Evolutionary conservation across 1,140 invertebrate species (phyloP).

Genomic region (Metaphire vulgaris): DNA sequence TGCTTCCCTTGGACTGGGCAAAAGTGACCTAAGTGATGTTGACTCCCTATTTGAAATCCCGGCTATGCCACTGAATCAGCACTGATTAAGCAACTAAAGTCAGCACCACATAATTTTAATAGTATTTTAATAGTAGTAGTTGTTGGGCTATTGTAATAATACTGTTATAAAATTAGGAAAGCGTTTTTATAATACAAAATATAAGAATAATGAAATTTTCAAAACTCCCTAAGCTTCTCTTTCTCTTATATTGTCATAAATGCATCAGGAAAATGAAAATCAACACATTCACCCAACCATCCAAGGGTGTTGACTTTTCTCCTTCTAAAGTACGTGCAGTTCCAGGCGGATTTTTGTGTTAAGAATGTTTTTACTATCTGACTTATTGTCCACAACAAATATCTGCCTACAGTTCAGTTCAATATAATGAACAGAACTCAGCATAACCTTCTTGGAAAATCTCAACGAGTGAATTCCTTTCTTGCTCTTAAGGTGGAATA

Average conservation of each 20-base stretch:
- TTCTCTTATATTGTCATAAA: constrained; percentile 3
- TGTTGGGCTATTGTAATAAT: too few relatives aligned
- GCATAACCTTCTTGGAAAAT: background rate
- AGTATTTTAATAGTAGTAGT: too few relatives aligned
- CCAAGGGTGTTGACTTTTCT: background rate
- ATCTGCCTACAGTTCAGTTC: background rate
- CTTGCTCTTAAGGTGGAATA: background rate
- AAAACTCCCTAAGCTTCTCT: too few relatives aligned
- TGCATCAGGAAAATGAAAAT: background rate
- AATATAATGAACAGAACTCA: background rate
- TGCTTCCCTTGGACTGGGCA: too few relatives aligned
- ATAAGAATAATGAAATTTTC: too few relatives aligned
- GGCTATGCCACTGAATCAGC: too few relatives aligned
- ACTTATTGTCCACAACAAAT: background rate
- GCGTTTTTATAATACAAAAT: too few relatives aligned
- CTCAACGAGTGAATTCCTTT: background rate
- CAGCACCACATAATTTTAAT: too few relatives aligned
- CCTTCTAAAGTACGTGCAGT: background rate
- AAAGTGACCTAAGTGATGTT: too few relatives aligned
- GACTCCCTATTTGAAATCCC: too few relatives aligned
- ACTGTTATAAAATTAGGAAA: too few relatives aligned
- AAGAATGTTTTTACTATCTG: background rate
- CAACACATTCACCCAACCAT: background rate
- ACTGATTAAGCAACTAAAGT: too few relatives aligned
- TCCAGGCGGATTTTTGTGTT: background rate